Evolutionary conservation across 2,113 vertebrate genomes (phyloP).

Genomic region (Myodes glareolus): DNA sequence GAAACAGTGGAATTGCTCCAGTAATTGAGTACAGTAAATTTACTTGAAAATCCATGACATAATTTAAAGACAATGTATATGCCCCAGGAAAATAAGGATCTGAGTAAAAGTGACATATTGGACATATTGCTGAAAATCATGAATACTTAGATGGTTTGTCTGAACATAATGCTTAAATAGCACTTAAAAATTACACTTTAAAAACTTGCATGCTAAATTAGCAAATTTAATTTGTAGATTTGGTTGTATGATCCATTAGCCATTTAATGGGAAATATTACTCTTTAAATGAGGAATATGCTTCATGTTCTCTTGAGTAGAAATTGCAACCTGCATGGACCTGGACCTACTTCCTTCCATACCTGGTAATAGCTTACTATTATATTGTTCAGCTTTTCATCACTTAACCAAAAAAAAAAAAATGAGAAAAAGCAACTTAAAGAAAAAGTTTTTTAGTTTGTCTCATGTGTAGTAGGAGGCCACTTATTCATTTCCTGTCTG

Average conservation of each 20-base stretch:
- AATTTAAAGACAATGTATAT: not conserved
- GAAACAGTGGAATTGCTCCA: not conserved
- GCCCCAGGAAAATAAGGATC: not conserved
- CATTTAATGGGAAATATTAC: not conserved
- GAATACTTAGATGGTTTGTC: not conserved
- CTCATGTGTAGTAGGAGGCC: not conserved
- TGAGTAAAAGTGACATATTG: not conserved
- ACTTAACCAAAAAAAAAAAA: rapidly evolving
- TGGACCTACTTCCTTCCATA: too few species aligned
- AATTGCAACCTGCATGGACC: rapidly evolving
- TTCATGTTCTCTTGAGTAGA: too few species aligned
- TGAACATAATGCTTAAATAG: not conserved
- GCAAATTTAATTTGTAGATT: not conserved
- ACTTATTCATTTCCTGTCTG: too few species aligned
- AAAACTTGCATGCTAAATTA: not conserved
- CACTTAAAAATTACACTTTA: not conserved
- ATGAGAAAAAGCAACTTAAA: not conserved
- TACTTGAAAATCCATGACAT: not conserved
- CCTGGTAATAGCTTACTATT: not conserved
- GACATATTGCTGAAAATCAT: not conserved
- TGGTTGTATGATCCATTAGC: not conserved
- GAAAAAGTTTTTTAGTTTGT: not conserved
- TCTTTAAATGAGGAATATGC: not conserved
- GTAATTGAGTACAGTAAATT: not conserved
- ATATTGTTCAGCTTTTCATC: too few species aligned